Evolutionary conservation across 2,797 vertebrate species (phyloP).

Genomic region (Hylomyscus alleni): DNA sequence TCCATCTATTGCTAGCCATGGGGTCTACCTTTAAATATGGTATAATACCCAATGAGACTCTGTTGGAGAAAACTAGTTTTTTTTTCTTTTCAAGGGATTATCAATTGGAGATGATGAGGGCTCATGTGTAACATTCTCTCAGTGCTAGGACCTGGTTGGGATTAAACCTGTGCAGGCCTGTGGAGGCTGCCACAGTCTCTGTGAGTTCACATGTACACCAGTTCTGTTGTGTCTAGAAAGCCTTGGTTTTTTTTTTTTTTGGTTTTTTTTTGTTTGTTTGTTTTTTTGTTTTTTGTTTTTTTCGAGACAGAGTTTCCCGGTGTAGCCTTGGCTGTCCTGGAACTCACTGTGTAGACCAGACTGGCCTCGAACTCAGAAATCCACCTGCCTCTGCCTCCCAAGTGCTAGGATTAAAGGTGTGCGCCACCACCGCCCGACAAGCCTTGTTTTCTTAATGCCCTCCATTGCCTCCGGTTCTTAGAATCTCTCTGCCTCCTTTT

Average conservation of each 20-base stretch:
- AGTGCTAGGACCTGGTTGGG: fast-evolving
- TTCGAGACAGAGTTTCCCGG: too few species aligned
- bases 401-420: too few species aligned
- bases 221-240: not conserved
- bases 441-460: not conserved
- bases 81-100: not conserved
- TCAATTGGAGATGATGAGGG: not conserved
- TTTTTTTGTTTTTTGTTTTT: too few species aligned
- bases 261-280: too few species aligned
- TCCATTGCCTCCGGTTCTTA: not conserved
- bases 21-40: not conserved
- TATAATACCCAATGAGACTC: not conserved
- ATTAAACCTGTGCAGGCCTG: not conserved
- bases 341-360: too few species aligned
- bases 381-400: too few species aligned
- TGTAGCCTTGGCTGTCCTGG: too few species aligned
- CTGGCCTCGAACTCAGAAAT: too few species aligned
- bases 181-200: not conserved
- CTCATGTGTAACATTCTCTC: not conserved
- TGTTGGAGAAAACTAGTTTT: not conserved
- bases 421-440: too few species aligned
- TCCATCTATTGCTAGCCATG: not conserved
- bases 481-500: not conserved
- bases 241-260: too few species aligned
- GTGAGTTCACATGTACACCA: not conserved